Conservation (phyloP, 2,113 vertebrate species). For the Stegastes partitus region DNA sequence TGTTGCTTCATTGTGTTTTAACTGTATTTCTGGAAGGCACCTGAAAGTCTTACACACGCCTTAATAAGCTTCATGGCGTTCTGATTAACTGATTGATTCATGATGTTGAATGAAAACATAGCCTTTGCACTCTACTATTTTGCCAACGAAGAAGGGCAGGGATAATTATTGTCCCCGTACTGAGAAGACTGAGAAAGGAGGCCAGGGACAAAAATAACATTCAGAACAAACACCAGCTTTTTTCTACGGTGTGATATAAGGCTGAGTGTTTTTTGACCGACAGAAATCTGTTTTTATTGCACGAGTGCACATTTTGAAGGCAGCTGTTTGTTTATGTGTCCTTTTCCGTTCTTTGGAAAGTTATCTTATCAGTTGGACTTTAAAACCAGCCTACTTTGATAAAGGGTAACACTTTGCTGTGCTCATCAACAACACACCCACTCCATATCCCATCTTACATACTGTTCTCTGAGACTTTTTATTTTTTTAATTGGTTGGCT, state of each 20-base stretch:
- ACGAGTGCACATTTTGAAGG: constrained; percentile 2
- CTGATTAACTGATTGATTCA: constrained; percentile 48
- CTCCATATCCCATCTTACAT: constrained; percentile 32
- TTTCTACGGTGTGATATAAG: background rate
- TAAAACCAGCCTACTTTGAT: constrained; percentile 66
- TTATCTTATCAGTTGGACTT: constrained; percentile 81
- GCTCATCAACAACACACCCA: constrained; percentile 42
- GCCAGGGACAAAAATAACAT: constrained; percentile 11
- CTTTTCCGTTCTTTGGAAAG: constrained; percentile 46
- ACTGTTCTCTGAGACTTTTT: constrained; percentile 36
- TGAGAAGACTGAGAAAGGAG: background rate
- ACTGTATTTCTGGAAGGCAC: constrained; percentile 37
- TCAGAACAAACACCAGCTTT: constrained; percentile 7
- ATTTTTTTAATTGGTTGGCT: constrained; percentile 18
- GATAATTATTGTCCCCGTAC: constrained; percentile 9
- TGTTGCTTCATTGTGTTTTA: constrained; percentile 31
- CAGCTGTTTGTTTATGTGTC: constrained; percentile 66
- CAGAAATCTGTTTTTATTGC: constrained; percentile 29
- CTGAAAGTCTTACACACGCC: background rate
- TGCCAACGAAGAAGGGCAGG: constrained; percentile 16
- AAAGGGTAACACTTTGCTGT: constrained; percentile 48
- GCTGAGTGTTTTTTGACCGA: background rate
- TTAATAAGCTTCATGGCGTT: constrained; percentile 34
- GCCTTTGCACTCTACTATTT: constrained; percentile 43
- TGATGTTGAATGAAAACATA: constrained; percentile 62